These are phyloP conservation scores for Mormyrus hasselquistii DNA, from an alignment of 2,797 vertebrate species.

Conservation along the genomic window DNA sequence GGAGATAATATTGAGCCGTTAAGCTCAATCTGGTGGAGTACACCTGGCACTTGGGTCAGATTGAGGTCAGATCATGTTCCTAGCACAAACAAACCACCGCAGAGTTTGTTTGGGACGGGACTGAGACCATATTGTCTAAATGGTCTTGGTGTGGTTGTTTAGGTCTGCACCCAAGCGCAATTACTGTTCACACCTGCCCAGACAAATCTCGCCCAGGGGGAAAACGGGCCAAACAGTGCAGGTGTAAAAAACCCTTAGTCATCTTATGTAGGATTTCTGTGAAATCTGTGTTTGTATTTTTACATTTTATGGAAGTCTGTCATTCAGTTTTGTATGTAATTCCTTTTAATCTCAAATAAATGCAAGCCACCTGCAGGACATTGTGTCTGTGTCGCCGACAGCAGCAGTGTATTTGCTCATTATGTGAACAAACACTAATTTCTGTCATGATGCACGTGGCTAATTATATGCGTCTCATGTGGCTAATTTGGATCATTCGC, in stretches of 20 bases:
- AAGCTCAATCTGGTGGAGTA: not conserved
- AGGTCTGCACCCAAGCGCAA: not conserved
- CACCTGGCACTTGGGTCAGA: not conserved
- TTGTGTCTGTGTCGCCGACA: not conserved
- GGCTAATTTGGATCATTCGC: not conserved
- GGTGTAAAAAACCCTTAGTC: not conserved
- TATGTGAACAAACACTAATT: not conserved
- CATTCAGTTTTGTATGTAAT: not conserved
- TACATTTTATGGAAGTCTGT: not conserved
- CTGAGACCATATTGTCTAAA: not conserved
- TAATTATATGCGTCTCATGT: not conserved
- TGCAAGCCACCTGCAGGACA: not conserved
- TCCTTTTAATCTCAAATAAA: not conserved
- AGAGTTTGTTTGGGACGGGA: not conserved
- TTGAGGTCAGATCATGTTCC: not conserved
- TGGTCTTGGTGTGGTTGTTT: not conserved
- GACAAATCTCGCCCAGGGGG: not conserved
- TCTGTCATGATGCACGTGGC: not conserved
- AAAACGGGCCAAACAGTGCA: not conserved
- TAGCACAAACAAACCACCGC: not conserved
- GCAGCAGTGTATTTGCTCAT: not conserved
- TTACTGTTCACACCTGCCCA: not conserved
- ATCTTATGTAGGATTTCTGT: not conserved
- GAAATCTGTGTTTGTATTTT: not conserved
- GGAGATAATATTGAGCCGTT: not conserved